Evolutionary conservation across 2,888 invertebrate species (phyloP).

Genomic region (Pristionchus fissidentatus): DNA sequence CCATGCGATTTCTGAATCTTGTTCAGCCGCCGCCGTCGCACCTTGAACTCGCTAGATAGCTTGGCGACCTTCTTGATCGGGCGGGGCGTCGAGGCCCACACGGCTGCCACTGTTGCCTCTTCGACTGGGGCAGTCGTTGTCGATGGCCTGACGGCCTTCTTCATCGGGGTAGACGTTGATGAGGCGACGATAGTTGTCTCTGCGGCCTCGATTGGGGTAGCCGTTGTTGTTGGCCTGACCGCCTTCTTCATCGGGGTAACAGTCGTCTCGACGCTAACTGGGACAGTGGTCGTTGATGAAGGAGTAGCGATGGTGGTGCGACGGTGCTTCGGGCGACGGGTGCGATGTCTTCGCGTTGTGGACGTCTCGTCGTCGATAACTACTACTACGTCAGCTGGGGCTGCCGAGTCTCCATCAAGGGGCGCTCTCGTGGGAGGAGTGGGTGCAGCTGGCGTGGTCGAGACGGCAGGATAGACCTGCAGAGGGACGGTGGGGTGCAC

Average conservation of each 20-base stretch:
- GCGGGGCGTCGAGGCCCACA: slow-evolving; percentile 12
- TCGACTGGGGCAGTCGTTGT: neutral
- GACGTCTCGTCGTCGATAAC: no score
- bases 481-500: neutral
- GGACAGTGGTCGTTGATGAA: neutral
- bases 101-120: neutral
- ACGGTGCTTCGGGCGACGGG: no score
- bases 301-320: no score
- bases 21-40: neutral
- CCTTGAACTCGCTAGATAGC: neutral
- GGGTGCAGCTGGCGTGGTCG: neutral
- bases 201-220: neutral
- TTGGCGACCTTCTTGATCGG: slow-evolving; percentile 1
- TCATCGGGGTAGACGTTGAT: neutral
- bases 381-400: no score
- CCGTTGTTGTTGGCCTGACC: neutral
- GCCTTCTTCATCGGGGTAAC: no score
- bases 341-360: neutral
- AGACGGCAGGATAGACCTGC: slow-evolving; percentile 28
- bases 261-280: no score
- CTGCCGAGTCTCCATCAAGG: neutral
- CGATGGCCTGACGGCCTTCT: neutral
- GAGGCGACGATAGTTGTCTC: neutral
- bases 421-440: neutral
- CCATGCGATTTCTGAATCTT: neutral